Percentiles rank a stretch among this genome's conserved stretches.
Conservation (phyloP, 2,888 invertebrate species). For the Acleris laterana region DNA sequence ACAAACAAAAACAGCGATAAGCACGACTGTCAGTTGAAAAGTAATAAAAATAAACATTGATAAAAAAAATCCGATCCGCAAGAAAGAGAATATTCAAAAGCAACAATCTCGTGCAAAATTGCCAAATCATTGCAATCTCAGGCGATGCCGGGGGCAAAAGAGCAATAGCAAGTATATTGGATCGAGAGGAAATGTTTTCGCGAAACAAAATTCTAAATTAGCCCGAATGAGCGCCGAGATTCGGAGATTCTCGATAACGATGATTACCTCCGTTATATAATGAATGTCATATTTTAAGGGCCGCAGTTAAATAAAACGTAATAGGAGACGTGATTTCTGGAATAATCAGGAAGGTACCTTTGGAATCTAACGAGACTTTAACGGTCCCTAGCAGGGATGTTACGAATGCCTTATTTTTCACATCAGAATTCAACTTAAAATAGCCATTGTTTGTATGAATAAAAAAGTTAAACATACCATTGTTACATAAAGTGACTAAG, state of each 20-base stretch:
- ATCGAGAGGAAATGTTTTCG: slow-evolving; percentile 41
- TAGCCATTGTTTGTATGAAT: no score
- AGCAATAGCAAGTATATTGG: slow-evolving; percentile 49
- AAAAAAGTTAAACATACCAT: no score
- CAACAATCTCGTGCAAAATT: slow-evolving; percentile 57
- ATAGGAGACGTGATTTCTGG: slow-evolving; percentile 22
- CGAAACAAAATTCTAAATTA: slow-evolving; percentile 38
- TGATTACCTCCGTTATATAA: slow-evolving; percentile 31
- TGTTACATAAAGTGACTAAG: no score
- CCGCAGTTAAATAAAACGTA: slow-evolving; percentile 29
- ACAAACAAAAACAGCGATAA: slow-evolving; percentile 10
- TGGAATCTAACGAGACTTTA: slow-evolving; percentile 19
- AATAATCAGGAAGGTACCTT: slow-evolving; percentile 18
- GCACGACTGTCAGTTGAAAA: slow-evolving; percentile 7
- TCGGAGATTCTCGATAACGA: slow-evolving; percentile 26
- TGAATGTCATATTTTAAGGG: slow-evolving; percentile 33
- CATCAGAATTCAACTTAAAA: no score
- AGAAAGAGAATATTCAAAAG: slow-evolving; percentile 57
- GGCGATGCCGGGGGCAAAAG: slow-evolving; percentile 42
- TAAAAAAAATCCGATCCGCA: slow-evolving; percentile 41
- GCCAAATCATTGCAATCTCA: slow-evolving; percentile 63
- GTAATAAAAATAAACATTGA: slow-evolving; percentile 40
- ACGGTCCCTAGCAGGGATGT: neutral
- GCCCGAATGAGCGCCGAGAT: slow-evolving; percentile 36
- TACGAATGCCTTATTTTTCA: no score